Evolutionary conservation across 2,888 invertebrate genomes (phyloP).

Genomic region (Trissoscelio sp.): DNA sequence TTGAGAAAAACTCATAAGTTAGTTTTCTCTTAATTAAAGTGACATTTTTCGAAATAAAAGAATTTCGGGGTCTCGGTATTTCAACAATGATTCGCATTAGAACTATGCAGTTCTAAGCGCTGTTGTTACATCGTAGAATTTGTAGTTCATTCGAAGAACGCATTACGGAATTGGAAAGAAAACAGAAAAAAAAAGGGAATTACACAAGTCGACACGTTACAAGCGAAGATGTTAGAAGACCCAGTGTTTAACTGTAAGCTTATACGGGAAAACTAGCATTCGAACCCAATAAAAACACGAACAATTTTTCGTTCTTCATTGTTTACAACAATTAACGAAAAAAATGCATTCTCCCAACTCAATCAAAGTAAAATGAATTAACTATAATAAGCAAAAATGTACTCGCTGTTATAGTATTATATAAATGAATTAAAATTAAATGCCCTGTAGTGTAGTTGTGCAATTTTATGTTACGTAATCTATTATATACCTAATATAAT

Average conservation of each 20-base stretch:
- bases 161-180: conserved; percentile 54
- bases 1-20: background rate
- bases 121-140: conserved; percentile 48
- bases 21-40: conserved; percentile 33
- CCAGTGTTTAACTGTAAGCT: conserved; percentile 32
- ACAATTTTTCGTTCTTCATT: too few relatives aligned
- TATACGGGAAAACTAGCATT: conserved; percentile 1
- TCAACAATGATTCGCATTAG: conserved; percentile 29
- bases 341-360: too few relatives aligned
- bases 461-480: too few relatives aligned
- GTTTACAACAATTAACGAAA: too few relatives aligned
- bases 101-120: conserved; percentile 35
- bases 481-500: background rate
- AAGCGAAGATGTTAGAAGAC: conserved; percentile 32
- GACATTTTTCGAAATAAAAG: conserved; percentile 30
- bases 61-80: conserved; percentile 28
- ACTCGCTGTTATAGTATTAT: too few relatives aligned
- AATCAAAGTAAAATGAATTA: too few relatives aligned
- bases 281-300: background rate
- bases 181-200: conserved; percentile 35
- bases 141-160: conserved; percentile 45
- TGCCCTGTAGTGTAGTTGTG: too few relatives aligned
- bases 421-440: too few relatives aligned
- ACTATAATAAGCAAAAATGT: too few relatives aligned
- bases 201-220: conserved; percentile 46